Evolutionary conservation across 1,140 invertebrate species (phyloP).

Genomic region (Euwallacea fornicatus): DNA sequence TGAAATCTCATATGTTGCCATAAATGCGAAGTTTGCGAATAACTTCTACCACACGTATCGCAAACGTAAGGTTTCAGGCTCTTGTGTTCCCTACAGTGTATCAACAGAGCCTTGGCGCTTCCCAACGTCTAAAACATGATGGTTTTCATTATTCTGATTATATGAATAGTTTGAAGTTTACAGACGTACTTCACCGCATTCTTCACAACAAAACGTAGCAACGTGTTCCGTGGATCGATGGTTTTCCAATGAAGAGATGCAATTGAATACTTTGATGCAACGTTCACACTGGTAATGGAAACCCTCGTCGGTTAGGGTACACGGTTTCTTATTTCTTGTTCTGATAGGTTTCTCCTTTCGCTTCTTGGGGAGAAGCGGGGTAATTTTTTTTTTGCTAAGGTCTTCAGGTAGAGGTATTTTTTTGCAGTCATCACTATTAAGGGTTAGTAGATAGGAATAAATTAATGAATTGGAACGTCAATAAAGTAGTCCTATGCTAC

Average conservation of each 20-base stretch:
- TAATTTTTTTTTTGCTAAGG: not conserved
- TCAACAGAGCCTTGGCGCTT: conserved; percentile 53
- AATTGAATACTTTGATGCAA: conserved; percentile 48
- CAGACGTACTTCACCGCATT: conserved; percentile 56
- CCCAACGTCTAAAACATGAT: conserved; percentile 49
- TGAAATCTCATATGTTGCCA: conserved; percentile 65
- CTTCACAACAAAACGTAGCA: conserved; percentile 56
- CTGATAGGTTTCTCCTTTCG: not conserved
- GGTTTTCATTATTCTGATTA: not conserved
- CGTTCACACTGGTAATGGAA: conserved; percentile 52
- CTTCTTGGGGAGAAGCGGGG: conserved; percentile 6
- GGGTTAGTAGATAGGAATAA: no score
- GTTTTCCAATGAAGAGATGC: conserved; percentile 45
- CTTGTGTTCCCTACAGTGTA: conserved; percentile 56
- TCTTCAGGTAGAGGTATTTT: no score
- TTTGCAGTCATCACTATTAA: no score
- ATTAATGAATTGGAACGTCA: no score
- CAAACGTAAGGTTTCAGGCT: conserved; percentile 60
- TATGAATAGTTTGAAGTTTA: not conserved
- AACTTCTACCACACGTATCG: conserved; percentile 62
- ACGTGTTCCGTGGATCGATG: conserved; percentile 52
- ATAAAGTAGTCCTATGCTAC: no score
- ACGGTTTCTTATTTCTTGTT: conserved; percentile 11
- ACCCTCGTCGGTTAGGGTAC: conserved; percentile 36
- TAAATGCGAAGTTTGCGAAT: conserved; percentile 63